Evolutionary conservation across 92 coral and sea anemone species (phyloP), one percentile per base, ranked within the genome.

Genomic region (Chrysogorgia sp.): DNA sequence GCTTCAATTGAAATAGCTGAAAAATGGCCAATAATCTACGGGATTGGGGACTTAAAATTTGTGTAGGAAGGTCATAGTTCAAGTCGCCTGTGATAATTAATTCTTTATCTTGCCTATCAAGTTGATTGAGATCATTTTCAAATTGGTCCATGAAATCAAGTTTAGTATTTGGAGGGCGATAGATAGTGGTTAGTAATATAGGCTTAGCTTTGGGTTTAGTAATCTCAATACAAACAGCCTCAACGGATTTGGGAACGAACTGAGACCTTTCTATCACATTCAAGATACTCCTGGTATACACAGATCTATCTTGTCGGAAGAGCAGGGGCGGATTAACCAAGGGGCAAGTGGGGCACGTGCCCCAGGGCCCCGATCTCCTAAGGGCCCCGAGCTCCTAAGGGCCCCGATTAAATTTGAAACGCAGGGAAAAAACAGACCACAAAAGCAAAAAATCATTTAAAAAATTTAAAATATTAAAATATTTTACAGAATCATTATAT

Each of bases 201-300:
- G 79, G 84, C 40, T 83, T 77, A 1, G 71, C 19, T 34, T 77
- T 83, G 13, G 85, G 87, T n/a, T 83, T 77, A 52, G 62, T 26
- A 10, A 87, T 59, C 71, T 83, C 87, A 0, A 87, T 64, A 82
- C 61, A 83, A 13, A 78, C 67, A 23, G 84, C 81, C 62, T 84
- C 84, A 20, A 82, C 65, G 2, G 10, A 2, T 13, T 15, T 29
- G 12, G 76, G 76, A 34, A 68, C 49, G 14, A 57, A 81, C 10
- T 75, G 22, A 7, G 35, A 21, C 50, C 77, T 76, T 47, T 79
- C 47, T 34, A 61, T 69, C 19, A 77, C 66, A 19, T 53, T 58
- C 7, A 82, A 58, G 59, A 58, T 29, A 9, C 83, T 83, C 47
- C 80, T 71, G 12, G 71, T 35, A 24, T 82, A 86, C 0, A 86